Evolutionary conservation across 2,113 vertebrate genomes (phyloP), one percentile per base, ranked within the genome.

Genomic region (Cynoglossus semilaevis): DNA sequence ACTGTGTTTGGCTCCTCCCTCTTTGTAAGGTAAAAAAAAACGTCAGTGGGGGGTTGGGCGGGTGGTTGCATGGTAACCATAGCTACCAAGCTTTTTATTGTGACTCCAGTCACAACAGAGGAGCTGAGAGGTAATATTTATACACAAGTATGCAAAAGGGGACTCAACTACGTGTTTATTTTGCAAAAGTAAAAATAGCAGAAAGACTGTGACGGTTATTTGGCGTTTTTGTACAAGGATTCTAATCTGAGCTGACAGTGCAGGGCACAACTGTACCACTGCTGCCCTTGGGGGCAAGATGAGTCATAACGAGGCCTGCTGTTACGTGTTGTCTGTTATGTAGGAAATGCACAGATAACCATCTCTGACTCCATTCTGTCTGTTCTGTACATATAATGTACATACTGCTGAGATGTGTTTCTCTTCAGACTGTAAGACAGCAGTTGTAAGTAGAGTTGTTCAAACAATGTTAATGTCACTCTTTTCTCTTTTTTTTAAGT

Each of bases 61-160:
- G 66, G 38, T 8, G 1, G 55, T 72, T 19, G 69, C 15, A 65
- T 63, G 19, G 72, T 77, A 58, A 67, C 78, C 65, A 76, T 76
- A 62, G 49, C 49, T 71, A 71, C 63, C 15, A 36, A 65, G 49
- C 46, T 63, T 41, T 62, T 64, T 49, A 34, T 61, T 50, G 43
- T 36, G 18, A 61, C n/a, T 34, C 14, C 17, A 43, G 37, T 43
- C 15, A 66, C 51, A 73, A 45, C 43, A 52, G 49, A 60, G 15
- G 10, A 13, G 18, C 35, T 45, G 11, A 60, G 61, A 60, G 61
- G 45, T 71, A 46, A 48, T 50, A 50, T 63, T 53, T 56, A 46
- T 60, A 9, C n/a, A 46, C 51, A 22, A 70, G 63, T 42, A 40
- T 54, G 34, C 50, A 38, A 51, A 54, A 62, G 18, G 45, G 15